Conservation (phyloP, 2,888 invertebrate species). For the Mamestra brassicae region DNA sequence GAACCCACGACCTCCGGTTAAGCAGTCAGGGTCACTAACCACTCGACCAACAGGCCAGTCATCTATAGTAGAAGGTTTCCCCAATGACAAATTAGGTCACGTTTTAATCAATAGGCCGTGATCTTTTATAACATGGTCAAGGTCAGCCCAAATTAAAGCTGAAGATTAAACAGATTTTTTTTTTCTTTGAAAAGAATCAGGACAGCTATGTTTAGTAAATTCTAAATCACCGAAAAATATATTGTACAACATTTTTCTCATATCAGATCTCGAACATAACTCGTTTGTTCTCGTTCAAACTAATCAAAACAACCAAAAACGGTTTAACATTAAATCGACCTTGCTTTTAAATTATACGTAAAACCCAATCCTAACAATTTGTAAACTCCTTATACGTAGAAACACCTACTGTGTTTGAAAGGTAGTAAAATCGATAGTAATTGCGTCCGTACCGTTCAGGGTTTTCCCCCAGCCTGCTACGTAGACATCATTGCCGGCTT, state of each 20-base stretch:
- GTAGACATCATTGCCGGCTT: slow-evolving; percentile 86
- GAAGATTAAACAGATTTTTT: too few relatives aligned
- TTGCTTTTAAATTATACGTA: slow-evolving; percentile 51
- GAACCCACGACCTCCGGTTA: too few relatives aligned
- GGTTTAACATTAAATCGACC: slow-evolving; percentile 26
- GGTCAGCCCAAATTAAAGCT: background rate
- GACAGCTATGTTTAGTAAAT: too few relatives aligned
- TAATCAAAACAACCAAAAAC: background rate
- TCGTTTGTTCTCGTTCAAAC: too few relatives aligned
- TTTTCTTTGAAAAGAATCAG: too few relatives aligned
- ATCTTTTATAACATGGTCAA: background rate
- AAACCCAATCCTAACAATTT: slow-evolving; percentile 52
- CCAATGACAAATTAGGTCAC: background rate
- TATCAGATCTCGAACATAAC: background rate
- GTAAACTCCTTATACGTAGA: slow-evolving; percentile 46
- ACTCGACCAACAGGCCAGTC: too few relatives aligned
- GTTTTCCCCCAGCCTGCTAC: slow-evolving; percentile 93
- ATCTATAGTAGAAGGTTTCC: background rate
- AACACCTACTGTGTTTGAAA: slow-evolving; percentile 2
- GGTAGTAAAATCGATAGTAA: slow-evolving; percentile 70
- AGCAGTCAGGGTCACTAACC: too few relatives aligned
- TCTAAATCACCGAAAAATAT: too few relatives aligned
- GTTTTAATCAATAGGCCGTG: too few relatives aligned
- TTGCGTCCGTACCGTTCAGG: slow-evolving; percentile 80
- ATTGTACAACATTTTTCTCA: too few relatives aligned